Base-by-base conservation (phyloP, 1,140 invertebrate genomes). In the Papilio polytes region DNA sequence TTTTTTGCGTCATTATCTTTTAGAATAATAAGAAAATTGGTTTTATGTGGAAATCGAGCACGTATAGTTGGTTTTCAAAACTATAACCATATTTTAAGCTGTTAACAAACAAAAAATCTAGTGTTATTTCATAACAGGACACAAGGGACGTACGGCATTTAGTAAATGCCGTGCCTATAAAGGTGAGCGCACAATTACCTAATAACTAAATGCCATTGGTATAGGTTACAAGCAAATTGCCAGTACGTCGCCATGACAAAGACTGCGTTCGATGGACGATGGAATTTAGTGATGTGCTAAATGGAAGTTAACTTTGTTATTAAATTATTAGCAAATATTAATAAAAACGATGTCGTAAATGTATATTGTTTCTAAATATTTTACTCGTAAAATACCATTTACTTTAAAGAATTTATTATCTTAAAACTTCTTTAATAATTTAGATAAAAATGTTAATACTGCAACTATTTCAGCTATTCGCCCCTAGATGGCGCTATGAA, bases 401-500 rank as follows among this genome's bases (percentile, higher is more conserved):
- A 63, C 2, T 63, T 22, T 10, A 59, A 59, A 8, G n/a, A 63
- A 12, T 12, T 63, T 26, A 13, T 26, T 63, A 26, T 22, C 59
- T 63, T 63, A 26, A 63, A 63, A 63, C 59, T 63, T 48, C 3
- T 74, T 20, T 2, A 74, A 74, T 74, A 74, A 41, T 41, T 46
- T 20, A 80, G 74, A 76, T 76, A 46, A 70, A 70, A 63, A 26
- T 26, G 0, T 63, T 63, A 20, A 83, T 79, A 78, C 80, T 80
- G 63, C 36, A 85, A 81, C 59, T 83, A 87, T 88, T 84, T 81
- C n/a, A 81, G 86, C 88, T 88, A 90, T 85, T 81, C 85, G 74
- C 74, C 87, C 82, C 78, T 90, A 92, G 90, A 91, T 92, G 90
- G 89, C 90, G 88, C 78, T 88, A 80, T 78, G 81, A 83, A 74